These are phyloP conservation scores for Apoda limacodes DNA, from an alignment of 2,888 invertebrate species.

Conservation along the genomic window DNA sequence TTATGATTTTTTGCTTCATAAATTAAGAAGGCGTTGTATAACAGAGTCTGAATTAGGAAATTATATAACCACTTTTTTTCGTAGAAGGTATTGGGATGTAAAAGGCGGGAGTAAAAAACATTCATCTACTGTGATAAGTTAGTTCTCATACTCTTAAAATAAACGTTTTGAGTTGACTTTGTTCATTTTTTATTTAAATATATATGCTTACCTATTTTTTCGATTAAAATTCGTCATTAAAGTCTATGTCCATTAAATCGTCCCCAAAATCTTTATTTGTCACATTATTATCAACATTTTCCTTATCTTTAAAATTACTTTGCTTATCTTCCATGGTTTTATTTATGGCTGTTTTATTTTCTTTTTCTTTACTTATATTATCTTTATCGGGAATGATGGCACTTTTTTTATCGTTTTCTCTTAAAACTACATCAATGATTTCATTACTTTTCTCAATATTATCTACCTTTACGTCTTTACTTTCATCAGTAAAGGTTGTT, in stretches of 20 bases:
- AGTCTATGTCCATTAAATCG: slow-evolving; percentile 48
- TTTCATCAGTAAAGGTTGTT: slow-evolving; percentile 3
- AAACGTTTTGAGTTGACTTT: too few relatives aligned
- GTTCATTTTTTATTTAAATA: too few relatives aligned
- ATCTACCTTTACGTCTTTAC: too few relatives aligned
- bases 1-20: too few relatives aligned
- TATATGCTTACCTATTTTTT: not conserved
- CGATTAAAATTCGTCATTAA: slow-evolving; percentile 42
- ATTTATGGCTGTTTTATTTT: not conserved
- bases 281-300: slow-evolving; percentile 14
- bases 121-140: slow-evolving; percentile 47
- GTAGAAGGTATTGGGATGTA: slow-evolving; percentile 21
- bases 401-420: slow-evolving; percentile 4
- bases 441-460: too few relatives aligned
- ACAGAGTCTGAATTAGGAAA: too few relatives aligned
- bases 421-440: slow-evolving; percentile 1
- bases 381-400: slow-evolving; percentile 3
- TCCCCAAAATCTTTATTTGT: slow-evolving; percentile 2
- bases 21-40: too few relatives aligned
- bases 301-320: slow-evolving; percentile 7
- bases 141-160: slow-evolving; percentile 34
- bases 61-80: slow-evolving; percentile 13
- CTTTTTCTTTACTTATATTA: slow-evolving; percentile 2
- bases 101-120: slow-evolving; percentile 22
- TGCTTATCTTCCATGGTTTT: slow-evolving; percentile 5